A percentile compares a stretch with the other conserved stretches of the same genome.
phyloP scores from a whole-genome alignment of 2,113 vertebrate genomes.

The Gambusia affinis region DNA sequence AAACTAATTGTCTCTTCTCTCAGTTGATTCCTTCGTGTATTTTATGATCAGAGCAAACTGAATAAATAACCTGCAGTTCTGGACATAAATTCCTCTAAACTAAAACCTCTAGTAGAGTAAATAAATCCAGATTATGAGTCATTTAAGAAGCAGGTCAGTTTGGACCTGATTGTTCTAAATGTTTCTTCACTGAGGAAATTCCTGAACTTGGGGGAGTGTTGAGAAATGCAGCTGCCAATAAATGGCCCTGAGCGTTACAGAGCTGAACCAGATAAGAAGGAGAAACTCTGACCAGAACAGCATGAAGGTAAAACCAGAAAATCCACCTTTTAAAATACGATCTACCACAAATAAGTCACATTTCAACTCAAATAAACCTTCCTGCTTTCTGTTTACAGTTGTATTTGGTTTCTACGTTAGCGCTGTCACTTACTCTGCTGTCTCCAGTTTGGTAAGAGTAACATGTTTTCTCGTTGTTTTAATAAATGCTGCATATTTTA shows the following conservation, averaged over 20 bases:
- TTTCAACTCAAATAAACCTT: background rate
- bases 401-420: constrained; percentile 6
- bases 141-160: background rate
- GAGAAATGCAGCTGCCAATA: constrained; percentile 11
- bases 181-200: constrained; percentile 47
- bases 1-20: too few species aligned
- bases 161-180: background rate
- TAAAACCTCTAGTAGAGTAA: background rate
- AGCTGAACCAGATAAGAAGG: constrained; percentile 5
- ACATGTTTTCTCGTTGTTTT: background rate
- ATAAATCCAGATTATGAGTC: constrained; percentile 10
- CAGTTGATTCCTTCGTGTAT: background rate
- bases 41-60: background rate
- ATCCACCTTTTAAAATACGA: background rate
- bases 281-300: constrained; percentile 18
- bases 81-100: background rate
- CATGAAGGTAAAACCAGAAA: constrained; percentile 65
- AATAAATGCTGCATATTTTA: too few species aligned
- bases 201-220: constrained; percentile 36
- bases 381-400: constrained; percentile 28
- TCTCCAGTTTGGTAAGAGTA: constrained; percentile 47
- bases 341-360: background rate
- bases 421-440: constrained; percentile 21
- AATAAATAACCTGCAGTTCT: background rate
- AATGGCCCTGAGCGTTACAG: constrained; percentile 16